phyloP scores from a whole-genome alignment of 2,888 invertebrate species.

The Timema cristinae region DNA sequence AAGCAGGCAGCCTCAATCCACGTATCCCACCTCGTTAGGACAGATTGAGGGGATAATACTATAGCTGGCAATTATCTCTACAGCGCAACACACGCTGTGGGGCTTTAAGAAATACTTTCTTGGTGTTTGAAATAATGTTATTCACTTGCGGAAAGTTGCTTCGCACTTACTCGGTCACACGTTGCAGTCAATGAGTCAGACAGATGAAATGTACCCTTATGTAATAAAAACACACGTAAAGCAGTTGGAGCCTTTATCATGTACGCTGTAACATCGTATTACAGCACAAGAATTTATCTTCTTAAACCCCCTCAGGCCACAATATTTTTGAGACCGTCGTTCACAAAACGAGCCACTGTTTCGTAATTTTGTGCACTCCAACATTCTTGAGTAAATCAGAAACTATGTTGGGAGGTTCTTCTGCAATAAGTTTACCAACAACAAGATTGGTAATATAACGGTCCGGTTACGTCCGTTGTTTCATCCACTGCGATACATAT shows the following conservation, averaged over 20 bases:
- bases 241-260: no score
- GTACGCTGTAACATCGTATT: no score
- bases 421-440: conserved; percentile 18
- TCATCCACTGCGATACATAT: conserved; percentile 33
- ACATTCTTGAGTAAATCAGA: no score
- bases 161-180: conserved; percentile 37
- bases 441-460: conserved; percentile 34
- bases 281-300: no score
- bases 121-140: background rate
- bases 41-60: no score
- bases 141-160: conserved; percentile 35
- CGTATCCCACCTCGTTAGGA: conserved; percentile 36
- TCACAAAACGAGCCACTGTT: no score
- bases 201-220: conserved; percentile 38
- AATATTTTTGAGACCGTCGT: no score
- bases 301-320: no score
- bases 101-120: no score
- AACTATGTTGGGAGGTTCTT: background rate
- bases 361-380: no score
- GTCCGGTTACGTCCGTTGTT: conserved; percentile 29
- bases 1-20: conserved; percentile 36
- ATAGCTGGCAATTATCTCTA: no score
- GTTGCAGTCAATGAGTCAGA: conserved; percentile 36
- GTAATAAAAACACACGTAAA: conserved; percentile 7
- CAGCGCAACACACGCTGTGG: no score